phyloP scores from a whole-genome alignment of 2,888 invertebrate genomes.

The Trichopria drosophilae region DNA sequence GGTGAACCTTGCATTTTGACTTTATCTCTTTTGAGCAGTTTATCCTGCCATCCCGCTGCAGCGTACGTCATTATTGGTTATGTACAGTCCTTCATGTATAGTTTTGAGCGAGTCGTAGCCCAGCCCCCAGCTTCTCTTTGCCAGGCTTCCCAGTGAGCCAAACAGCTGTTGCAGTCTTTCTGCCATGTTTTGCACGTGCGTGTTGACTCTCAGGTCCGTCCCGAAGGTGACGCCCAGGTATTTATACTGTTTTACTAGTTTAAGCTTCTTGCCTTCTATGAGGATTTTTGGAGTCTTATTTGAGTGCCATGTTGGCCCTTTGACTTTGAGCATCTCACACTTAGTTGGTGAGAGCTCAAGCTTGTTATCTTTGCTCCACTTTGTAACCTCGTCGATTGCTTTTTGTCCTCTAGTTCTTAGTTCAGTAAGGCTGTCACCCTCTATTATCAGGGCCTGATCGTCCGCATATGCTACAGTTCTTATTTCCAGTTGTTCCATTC shows the following conservation, averaged over 20 bases:
- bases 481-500: too few relatives aligned
- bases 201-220: not conserved
- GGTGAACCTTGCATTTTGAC: not conserved
- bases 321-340: too few relatives aligned
- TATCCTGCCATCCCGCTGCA: too few relatives aligned
- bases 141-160: not conserved
- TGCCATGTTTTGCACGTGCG: not conserved
- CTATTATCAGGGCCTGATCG: not conserved
- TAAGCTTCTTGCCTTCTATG: too few relatives aligned
- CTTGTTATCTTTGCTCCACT: too few relatives aligned
- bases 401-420: not conserved
- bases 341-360: too few relatives aligned
- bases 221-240: not conserved
- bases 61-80: too few relatives aligned
- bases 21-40: not conserved
- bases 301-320: too few relatives aligned
- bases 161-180: too few relatives aligned
- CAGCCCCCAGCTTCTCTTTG: too few relatives aligned
- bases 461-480: slow-evolving; percentile 23
- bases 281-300: too few relatives aligned
- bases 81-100: not conserved
- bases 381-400: not conserved
- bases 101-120: not conserved
- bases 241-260: too few relatives aligned
- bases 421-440: not conserved